Base-by-base conservation (phyloP, 2,888 invertebrate genomes). In the Ligdia adustata region DNA sequence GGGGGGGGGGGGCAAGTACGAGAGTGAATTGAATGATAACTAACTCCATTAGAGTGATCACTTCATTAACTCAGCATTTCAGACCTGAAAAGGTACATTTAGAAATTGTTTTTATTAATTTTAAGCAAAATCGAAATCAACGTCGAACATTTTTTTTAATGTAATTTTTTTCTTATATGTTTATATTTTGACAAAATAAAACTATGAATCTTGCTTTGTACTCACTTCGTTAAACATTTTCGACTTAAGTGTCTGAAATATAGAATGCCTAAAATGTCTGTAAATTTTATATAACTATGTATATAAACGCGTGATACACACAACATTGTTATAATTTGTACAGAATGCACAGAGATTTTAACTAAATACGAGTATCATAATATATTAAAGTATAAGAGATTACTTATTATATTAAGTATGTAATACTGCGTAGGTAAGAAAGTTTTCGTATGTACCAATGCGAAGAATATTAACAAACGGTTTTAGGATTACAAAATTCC, bases 81-180 rank as follows among this genome's bases (percentile, higher is more conserved):
- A 32, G 20, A 39, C 12, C 43, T 42, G 32, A 37, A 42, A 18
- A 59, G 45, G 37, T 44, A 43, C 27, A 34, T 55, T 42, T 39
- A 39, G 40, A 56, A 48, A 50, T 45, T 52, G 55, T 54, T 52
- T 55, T 55, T 59, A 60, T 59, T 71, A 69, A 53, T 62, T 62
- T 40, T 69, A 70, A 70, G 66, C 35, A 38, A 59, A 64, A 58
- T 57, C 57, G 52, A 62, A 65, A 66, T 63, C 59, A 62, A 62
- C 48, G 62, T 48, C 57, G 54, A 66, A 61, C 55, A 57, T 59
- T 69, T 59, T 63, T 69, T 59, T 63, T 61, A 65, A 64, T 67
- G 60, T 65, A 66, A 47, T 70, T 64, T 48, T 60, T 57, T 35
- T n/a, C n/a, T n/a, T 60, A 60, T 52, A 38, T 41, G 44, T 59